Evolutionary conservation across 2,888 invertebrate genomes (phyloP).

Genomic region (Epinotia demarniana): DNA sequence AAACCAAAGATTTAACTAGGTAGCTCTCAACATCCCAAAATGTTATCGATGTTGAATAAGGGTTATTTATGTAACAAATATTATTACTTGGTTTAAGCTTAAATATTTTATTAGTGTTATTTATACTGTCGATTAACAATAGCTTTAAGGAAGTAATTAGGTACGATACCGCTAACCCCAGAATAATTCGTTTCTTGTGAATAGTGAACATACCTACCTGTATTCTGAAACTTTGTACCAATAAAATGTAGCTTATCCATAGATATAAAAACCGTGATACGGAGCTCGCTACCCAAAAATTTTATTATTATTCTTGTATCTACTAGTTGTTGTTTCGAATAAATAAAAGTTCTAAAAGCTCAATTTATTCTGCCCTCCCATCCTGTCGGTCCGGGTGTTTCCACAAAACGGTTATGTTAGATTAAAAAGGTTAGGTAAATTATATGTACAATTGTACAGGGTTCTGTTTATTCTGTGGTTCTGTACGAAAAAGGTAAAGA

Average conservation of each 20-base stretch:
- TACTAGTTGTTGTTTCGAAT: conserved; percentile 62
- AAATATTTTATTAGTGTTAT: conserved; percentile 66
- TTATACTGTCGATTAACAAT: conserved; percentile 62
- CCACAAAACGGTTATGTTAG: no score
- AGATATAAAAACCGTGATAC: conserved; percentile 2
- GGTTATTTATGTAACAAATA: conserved; percentile 67
- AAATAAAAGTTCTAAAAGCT: conserved; percentile 55
- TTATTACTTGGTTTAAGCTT: conserved; percentile 62
- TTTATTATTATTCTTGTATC: conserved; percentile 49
- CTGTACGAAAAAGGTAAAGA: no score
- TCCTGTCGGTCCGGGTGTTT: not conserved
- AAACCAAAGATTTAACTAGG: conserved; percentile 27
- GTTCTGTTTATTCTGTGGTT: no score
- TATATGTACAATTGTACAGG: no score
- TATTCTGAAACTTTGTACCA: not conserved
- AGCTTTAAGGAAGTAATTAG: conserved; percentile 35
- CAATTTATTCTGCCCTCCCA: conserved; percentile 42
- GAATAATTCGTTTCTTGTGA: conserved; percentile 8
- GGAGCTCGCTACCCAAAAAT: conserved; percentile 48
- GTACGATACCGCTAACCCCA: conserved; percentile 4
- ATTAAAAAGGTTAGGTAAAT: no score
- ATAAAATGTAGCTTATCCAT: conserved; percentile 7
- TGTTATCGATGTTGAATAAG: conserved; percentile 55
- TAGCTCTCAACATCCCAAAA: conserved; percentile 45
- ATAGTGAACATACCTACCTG: not conserved